These are phyloP conservation scores for Chloropsis cyanopogon DNA, from an alignment of 2,113 vertebrate genomes.

Conservation along the genomic window DNA sequence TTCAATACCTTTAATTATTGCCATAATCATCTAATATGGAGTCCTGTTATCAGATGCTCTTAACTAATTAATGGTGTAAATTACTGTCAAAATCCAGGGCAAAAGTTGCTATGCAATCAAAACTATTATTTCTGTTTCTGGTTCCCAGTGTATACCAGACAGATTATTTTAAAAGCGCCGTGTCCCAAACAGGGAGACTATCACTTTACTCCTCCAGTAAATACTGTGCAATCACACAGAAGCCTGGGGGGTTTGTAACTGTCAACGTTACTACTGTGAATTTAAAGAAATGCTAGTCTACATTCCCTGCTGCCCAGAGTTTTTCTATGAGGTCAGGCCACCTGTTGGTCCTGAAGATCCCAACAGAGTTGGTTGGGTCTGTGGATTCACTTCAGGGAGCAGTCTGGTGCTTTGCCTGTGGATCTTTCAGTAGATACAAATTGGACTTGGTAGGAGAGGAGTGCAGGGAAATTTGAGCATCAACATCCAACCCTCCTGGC, in stretches of 20 bases:
- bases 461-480: background rate
- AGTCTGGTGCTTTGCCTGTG: background rate
- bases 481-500: background rate
- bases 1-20: slow-evolving; percentile 43
- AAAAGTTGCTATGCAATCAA: slow-evolving; percentile 23
- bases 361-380: background rate
- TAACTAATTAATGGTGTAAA: slow-evolving; percentile 46
- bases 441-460: background rate
- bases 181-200: background rate
- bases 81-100: background rate
- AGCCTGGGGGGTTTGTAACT: background rate
- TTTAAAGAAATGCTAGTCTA: background rate
- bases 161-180: slow-evolving; percentile 9
- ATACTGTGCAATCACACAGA: background rate
- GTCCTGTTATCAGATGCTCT: slow-evolving; percentile 24
- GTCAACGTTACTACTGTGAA: background rate
- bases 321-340: background rate
- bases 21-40: background rate
- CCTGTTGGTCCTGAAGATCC: background rate
- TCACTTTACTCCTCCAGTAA: background rate
- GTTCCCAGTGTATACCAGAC: background rate
- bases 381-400: background rate
- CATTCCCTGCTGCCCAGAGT: background rate
- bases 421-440: background rate
- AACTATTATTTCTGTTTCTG: background rate